Percentiles rank a stretch among this genome's conserved stretches.
Evolutionary conservation across 2,888 invertebrate species (phyloP).

Genomic region (Cremastobaeus sp.): DNA sequence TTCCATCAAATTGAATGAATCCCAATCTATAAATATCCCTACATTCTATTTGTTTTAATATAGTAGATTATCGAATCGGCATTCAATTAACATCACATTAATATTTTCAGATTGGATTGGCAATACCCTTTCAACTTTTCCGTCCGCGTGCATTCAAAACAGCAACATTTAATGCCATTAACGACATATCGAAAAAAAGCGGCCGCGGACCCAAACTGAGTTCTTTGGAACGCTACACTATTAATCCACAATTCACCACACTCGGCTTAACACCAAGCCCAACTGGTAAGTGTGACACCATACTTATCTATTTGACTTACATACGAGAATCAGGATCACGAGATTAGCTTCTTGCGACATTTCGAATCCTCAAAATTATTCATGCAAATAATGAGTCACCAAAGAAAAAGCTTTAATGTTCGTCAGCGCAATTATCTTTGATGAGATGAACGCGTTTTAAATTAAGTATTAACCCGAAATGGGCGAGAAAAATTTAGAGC

Average conservation of each 20-base stretch:
- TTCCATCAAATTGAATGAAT: too few species aligned
- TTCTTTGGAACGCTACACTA: conserved; percentile 85
- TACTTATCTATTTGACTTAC: not conserved
- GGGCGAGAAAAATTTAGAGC: too few species aligned
- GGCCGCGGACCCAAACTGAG: conserved; percentile 80
- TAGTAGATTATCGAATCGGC: too few species aligned
- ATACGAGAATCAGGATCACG: not conserved
- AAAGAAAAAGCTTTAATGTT: too few species aligned
- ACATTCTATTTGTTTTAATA: too few species aligned
- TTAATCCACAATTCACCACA: conserved; percentile 84
- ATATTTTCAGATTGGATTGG: conserved; percentile 82
- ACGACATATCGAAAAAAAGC: conserved; percentile 81
- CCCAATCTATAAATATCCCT: too few species aligned
- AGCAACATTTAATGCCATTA: conserved; percentile 82
- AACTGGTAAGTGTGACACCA: conserved; percentile 82
- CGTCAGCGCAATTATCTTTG: too few species aligned
- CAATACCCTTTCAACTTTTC: conserved; percentile 88
- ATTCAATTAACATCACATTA: too few species aligned
- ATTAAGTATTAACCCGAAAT: too few species aligned
- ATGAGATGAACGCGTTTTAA: too few species aligned
- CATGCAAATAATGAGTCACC: too few species aligned
- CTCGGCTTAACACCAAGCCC: conserved; percentile 88
- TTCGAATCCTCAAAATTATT: too few species aligned
- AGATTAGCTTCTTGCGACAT: not conserved
- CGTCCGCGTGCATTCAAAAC: conserved; percentile 87